Percentiles rank a stretch among this genome's conserved stretches.
phyloP scores from a whole-genome alignment of 2,888 invertebrate genomes.

The Cheilosia pagana region DNA sequence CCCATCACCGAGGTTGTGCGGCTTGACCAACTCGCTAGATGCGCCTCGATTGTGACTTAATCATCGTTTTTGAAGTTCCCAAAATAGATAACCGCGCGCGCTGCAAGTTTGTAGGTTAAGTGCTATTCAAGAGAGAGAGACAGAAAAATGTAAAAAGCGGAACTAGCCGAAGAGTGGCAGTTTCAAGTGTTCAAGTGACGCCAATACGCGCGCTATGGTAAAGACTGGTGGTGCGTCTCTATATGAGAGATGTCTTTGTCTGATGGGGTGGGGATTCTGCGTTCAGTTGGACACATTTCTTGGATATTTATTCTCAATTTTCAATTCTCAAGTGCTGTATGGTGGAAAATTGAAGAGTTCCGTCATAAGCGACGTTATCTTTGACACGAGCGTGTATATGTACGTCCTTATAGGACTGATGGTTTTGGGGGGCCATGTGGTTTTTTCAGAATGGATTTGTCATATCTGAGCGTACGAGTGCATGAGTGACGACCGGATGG shows the following conservation, averaged over 20 bases:
- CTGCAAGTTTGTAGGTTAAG: constrained; percentile 68
- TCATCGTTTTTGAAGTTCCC: constrained; percentile 7
- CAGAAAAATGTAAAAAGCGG: constrained; percentile 45
- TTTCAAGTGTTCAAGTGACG: constrained; percentile 74
- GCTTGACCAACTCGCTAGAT: constrained; percentile 56
- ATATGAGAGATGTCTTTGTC: constrained; percentile 73
- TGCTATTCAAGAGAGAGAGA: constrained; percentile 45
- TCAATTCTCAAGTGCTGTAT: constrained; percentile 38
- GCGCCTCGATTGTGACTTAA: constrained; percentile 20
- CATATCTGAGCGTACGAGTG: constrained; percentile 48
- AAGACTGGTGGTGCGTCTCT: constrained; percentile 10
- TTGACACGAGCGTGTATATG: constrained; percentile 66
- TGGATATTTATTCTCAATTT: too few relatives aligned
- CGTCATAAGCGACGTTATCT: constrained; percentile 72
- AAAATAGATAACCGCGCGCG: constrained; percentile 47
- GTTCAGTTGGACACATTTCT: constrained; percentile 68
- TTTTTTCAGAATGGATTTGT: constrained; percentile 50
- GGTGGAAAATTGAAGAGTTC: constrained; percentile 64
- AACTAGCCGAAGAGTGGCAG: constrained; percentile 74
- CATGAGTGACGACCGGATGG: constrained; percentile 61
- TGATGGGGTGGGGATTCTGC: constrained; percentile 47
- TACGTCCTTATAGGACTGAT: neutral
- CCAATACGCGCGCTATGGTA: constrained; percentile 44
- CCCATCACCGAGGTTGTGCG: neutral
- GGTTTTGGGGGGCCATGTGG: constrained; percentile 55